A percentile compares a stretch with the other conserved stretches of the same genome.
These are phyloP conservation scores for Chelidonichthys spinosus DNA, from an alignment of 2,797 vertebrate genomes.

Conservation along the genomic window DNA sequence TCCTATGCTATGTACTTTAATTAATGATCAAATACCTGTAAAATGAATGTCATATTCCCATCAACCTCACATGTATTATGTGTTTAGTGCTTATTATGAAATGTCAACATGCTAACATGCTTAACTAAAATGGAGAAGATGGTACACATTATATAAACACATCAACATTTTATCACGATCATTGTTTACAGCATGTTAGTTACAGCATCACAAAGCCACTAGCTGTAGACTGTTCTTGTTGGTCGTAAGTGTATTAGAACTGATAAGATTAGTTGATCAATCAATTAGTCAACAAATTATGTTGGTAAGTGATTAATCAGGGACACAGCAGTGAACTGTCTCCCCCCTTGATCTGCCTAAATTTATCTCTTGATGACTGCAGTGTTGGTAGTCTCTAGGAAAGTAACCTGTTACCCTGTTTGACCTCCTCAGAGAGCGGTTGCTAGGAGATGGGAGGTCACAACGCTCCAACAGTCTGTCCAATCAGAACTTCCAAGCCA, in stretches of 20 bases:
- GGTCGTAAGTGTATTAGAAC: neutral
- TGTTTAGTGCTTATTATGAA: neutral
- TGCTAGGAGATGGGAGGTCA: conserved; percentile 83
- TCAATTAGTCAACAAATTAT: neutral
- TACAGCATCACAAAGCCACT: neutral
- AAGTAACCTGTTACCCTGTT: conserved; percentile 50
- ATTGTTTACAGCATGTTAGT: neutral
- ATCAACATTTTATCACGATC: neutral
- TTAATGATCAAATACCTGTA: too few relatives aligned
- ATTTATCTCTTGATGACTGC: conserved; percentile 9
- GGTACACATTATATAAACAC: neutral
- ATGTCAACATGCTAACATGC: conserved; percentile 3
- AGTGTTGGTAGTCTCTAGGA: neutral
- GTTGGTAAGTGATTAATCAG: neutral
- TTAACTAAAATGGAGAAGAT: neutral
- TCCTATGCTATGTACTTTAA: neutral
- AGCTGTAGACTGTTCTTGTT: neutral
- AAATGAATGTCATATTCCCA: neutral
- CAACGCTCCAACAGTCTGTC: conserved; percentile 82
- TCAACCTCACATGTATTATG: neutral
- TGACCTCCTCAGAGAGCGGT: conserved; percentile 82
- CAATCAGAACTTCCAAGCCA: conserved; percentile 85
- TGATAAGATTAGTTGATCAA: neutral
- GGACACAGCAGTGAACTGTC: neutral
- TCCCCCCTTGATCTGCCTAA: neutral